phyloP scores from a whole-genome alignment of 2,113 vertebrate genomes.

The Crotalus helleri region DNA sequence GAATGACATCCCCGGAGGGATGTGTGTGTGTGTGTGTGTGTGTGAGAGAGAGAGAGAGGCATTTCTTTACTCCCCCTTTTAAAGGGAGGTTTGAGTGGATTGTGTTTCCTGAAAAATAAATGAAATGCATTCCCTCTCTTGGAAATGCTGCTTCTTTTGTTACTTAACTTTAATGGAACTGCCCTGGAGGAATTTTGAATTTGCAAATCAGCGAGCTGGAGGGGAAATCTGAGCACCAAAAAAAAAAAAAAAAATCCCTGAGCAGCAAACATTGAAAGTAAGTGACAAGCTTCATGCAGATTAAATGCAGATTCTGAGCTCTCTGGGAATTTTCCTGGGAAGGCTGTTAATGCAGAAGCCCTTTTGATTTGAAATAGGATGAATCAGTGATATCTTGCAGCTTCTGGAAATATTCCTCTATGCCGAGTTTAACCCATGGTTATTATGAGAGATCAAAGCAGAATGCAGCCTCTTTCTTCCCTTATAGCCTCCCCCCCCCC shows the following conservation, averaged over 20 bases:
- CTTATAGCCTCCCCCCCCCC: too few relatives aligned
- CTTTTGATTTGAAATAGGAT: neutral
- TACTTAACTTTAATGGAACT: neutral
- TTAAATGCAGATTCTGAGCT: neutral
- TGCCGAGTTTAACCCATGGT: neutral
- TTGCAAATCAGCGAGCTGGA: neutral
- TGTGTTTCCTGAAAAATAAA: neutral
- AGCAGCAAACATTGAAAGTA: neutral
- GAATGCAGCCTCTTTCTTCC: neutral
- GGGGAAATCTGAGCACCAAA: neutral
- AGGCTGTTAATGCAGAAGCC: neutral
- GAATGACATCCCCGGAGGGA: neutral
- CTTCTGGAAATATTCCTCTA: neutral
- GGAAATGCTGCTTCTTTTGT: neutral
- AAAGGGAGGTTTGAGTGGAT: neutral
- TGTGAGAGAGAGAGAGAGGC: too few relatives aligned
- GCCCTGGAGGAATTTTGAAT: neutral
- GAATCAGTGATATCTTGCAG: neutral
- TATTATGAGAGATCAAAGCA: constrained; percentile 10
- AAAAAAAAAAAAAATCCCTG: neutral
- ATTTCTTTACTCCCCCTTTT: neutral
- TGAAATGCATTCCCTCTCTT: neutral
- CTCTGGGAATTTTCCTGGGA: neutral
- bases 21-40: too few relatives aligned
- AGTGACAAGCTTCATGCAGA: neutral